These are phyloP conservation scores for Hemicentrotus pulcherrimus DNA, from an alignment of 35 echinoderm and acorn worm genomes.

Conservation along the genomic window DNA sequence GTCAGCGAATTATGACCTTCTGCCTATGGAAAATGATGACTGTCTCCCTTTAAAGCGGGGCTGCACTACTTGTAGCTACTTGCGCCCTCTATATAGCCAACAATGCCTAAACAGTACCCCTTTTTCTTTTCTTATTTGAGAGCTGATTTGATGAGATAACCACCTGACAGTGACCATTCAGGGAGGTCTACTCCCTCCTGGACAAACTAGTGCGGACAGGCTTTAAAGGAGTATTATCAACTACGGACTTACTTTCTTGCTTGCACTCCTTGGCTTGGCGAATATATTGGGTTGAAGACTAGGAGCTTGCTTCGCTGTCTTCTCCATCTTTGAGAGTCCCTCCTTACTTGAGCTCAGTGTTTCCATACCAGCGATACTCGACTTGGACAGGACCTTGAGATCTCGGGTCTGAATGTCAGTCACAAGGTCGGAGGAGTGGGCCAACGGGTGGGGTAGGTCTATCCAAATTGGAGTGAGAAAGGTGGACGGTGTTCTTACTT, in stretches of 20 bases:
- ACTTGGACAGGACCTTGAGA: not conserved
- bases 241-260: conserved; percentile 22
- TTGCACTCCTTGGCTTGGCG: conserved; percentile 19
- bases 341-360: conserved; percentile 18
- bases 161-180: too few species aligned
- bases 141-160: too few species aligned
- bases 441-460: conserved; percentile 61
- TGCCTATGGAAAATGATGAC: too few species aligned
- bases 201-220: too few species aligned
- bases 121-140: too few species aligned
- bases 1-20: too few species aligned
- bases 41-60: too few species aligned
- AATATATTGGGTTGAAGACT: not conserved
- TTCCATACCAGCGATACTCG: not conserved
- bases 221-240: not conserved
- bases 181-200: too few species aligned
- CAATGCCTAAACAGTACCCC: too few species aligned
- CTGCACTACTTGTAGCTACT: too few species aligned
- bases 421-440: conserved; percentile 44
- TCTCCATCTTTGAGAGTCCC: not conserved
- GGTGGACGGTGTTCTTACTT: too few species aligned
- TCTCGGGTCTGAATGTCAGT: conserved; percentile 36
- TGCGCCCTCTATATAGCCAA: too few species aligned
- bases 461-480: not conserved
- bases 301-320: not conserved